Base-by-base conservation (phyloP, 1,140 invertebrate species). In the Muscidifurax raptorellus region DNA sequence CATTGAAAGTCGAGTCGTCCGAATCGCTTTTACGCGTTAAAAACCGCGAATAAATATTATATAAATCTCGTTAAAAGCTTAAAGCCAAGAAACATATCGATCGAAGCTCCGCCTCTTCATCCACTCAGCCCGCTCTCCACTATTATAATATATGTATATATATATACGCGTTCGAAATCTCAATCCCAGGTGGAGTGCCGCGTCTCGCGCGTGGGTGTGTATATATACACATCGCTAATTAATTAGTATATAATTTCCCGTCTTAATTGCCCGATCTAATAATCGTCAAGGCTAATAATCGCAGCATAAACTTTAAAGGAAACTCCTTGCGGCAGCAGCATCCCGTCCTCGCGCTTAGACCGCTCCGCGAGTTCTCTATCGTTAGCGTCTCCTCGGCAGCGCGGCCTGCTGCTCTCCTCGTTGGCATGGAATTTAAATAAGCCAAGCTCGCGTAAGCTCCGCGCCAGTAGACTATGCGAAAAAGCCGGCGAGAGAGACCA, bases 371-470 rank as follows among this genome's bases (percentile, higher is more conserved):
- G 77, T 78, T 80, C 30, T 25, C 30, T 25, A 44, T n/a, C 36
- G 64, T 80, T 80, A 40, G 44, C 30, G 32, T 77, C 44, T 18
- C 47, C 47, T 12, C 2, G n/a, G 6, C 25, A 30, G 44, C 47
- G 15, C 47, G 1, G 10, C 28, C 2, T 30, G n/a, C n/a, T n/a
- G n/a, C n/a, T n/a, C n/a, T n/a, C n/a, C 75, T 44, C 71, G 44
- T 83, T 80, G 69, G 25, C 72, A 44, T 27, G 52, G 52, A 81
- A 81, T 75, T 82, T 59, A 75, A 82, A 75, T 82, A 64, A 82
- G 71, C 71, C 25, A 36, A 18, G 28, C 52, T 59, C 66, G 66
- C 25, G 66, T 10, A 64, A 64, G n/a, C 36, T 40, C 10, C 36
- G 36, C 52, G 6, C 52, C 5, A 18, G 44, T 47, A 1, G 44